Base-by-base conservation (phyloP, 2,888 invertebrate genomes). In the Aquatica leii region DNA sequence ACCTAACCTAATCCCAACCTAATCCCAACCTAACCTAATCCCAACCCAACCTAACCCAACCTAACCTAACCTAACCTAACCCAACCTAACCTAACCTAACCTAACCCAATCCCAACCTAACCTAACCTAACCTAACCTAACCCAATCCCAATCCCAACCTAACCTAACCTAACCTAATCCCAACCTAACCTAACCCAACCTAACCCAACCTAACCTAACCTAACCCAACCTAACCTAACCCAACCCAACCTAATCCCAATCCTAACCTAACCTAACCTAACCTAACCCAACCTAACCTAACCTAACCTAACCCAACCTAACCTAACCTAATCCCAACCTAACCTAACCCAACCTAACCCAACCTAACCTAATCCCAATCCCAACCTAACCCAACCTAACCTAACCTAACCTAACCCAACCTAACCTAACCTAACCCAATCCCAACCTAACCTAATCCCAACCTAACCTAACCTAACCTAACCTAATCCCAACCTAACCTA, bases 21-120 rank as follows among this genome's bases (percentile, higher is more conserved):
- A 65, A 65, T 9, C 67, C 67, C 58, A 67, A 65, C 67, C 67
- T 62, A 65, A 65, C 67, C 67, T 62, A 67, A 66, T 9, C 65
- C 62, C 58, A 67, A 65, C 65, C 67, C 58, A 67, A 61, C 48
- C 48, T 48, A 65, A 66, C 64, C 64, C 57, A 64, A 63, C 63
- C 64, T 62, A 67, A 60, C 64, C 64, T 58, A 61, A 64, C 66
- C 61, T 59, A 68, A 60, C 66, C 62, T 31, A 31, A 4, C 64
- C 59, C 51, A 68, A 57, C 66, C 63, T 40, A 58, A 48, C 48
- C 48, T 48, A 48, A 48, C 48, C 48, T 48, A 48, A 24, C 61
- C 50, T 46, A 68, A 57, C 68, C 62, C 46, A 64, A 54, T 60
- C 64, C 67, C 55, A 67, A 64, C 66, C 67, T 59, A 65, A 67